Base-by-base conservation (phyloP, 2,888 invertebrate genomes). In the Napeogenes inachia region DNA sequence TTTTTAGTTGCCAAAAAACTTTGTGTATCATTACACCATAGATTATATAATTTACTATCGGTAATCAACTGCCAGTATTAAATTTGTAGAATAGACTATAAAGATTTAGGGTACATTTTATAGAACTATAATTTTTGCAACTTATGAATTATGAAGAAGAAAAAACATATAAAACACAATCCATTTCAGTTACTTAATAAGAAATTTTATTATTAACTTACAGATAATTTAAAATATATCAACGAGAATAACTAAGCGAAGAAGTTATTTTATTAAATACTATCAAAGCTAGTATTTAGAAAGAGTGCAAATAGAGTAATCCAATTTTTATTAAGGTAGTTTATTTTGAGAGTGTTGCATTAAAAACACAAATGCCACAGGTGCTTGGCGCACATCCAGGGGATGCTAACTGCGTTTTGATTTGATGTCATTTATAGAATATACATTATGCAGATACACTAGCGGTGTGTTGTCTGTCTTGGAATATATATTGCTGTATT, bases 1-100 rank as follows among this genome's bases (percentile, higher is more conserved):
- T 56, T 61, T 55, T 56, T 50, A 57, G 62, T 57, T 62, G 65
- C 65, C 62, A 65, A 65, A 65, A 55, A 65, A 60, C 60, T 65
- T 62, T 54, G 58, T 54, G 59, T 65, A 61, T 61, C 57, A 60
- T 62, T 60, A 57, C 54, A 54, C 13, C 56, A 55, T 53, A 56
- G 57, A 61, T 61, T n/a, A 46, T 32, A 57, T 13, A 54, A 32
- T 8, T 30, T 32, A 13, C 54, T 8, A 54, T 54, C 35, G 54
- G 32, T 8, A 3, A 42, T 42, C 8, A 42, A 42, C 10, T 42
- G 10, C 5, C 42, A 42, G 42, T 42, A 42, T 42, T 1, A 10
- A 42, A 10, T 33, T 32, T n/a, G 13, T 46, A 33, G 57, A 42
- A 35, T 45, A 45, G 3, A 32, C 3, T 10, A 46, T 57, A 32